Evolutionary conservation across 2,888 invertebrate genomes (phyloP).

Genomic region (Panopea generosa): DNA sequence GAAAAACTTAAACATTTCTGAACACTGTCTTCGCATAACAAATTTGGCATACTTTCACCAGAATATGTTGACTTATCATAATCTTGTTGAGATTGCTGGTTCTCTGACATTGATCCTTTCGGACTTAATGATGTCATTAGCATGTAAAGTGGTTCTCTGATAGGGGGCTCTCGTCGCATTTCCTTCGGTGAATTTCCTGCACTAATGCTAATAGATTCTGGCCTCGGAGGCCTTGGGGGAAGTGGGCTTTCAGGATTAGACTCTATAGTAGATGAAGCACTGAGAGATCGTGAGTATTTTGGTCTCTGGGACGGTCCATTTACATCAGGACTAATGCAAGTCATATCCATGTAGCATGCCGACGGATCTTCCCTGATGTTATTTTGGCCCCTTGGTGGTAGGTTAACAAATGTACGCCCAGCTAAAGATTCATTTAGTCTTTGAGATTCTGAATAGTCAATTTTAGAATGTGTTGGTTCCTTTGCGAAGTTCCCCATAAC

Average conservation of each 20-base stretch:
- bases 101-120: conserved; percentile 65
- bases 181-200: conserved; percentile 61
- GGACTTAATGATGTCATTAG: conserved; percentile 73
- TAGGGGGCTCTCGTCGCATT: conserved; percentile 40
- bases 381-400: conserved; percentile 51
- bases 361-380: conserved; percentile 27
- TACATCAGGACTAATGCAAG: conserved; percentile 18
- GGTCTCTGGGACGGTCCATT: conserved; percentile 24
- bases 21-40: conserved; percentile 6
- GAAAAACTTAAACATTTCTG: conserved; percentile 23
- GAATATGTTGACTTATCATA: conserved; percentile 46
- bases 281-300: conserved; percentile 63
- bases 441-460: conserved; percentile 55
- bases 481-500: conserved; percentile 65
- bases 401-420: conserved; percentile 56
- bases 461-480: conserved; percentile 47
- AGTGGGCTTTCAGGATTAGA: neutral
- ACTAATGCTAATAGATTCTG: conserved; percentile 50
- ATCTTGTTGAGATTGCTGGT: conserved; percentile 62
- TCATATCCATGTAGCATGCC: conserved; percentile 77
- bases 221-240: conserved; percentile 16
- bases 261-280: conserved; percentile 61
- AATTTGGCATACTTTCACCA: conserved; percentile 4
- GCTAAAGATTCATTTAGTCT: conserved; percentile 57
- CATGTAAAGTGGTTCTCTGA: conserved; percentile 78